A percentile compares a stretch with the other conserved stretches of the same genome.
These are phyloP conservation scores for Champsocephalus gunnari DNA, from an alignment of 2,797 vertebrate species.

Conservation along the genomic window DNA sequence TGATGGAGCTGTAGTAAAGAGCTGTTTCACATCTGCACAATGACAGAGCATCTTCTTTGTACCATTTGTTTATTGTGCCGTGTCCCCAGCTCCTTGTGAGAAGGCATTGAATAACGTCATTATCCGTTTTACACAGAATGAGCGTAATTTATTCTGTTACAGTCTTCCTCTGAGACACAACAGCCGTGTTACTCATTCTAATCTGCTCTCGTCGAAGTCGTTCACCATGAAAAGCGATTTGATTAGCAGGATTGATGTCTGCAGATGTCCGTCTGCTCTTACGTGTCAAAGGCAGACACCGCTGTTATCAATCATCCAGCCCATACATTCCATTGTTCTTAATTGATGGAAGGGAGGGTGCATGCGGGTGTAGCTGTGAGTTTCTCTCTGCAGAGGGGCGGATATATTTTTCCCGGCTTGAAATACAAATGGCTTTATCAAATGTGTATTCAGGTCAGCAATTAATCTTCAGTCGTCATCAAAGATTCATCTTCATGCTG, in stretches of 20 bases:
- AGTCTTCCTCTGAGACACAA: conserved; percentile 11
- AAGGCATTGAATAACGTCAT: conserved; percentile 44
- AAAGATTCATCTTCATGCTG: background rate
- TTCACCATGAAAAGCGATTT: conserved; percentile 27
- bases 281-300: conserved; percentile 6
- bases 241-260: conserved; percentile 24
- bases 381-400: background rate
- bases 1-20: background rate
- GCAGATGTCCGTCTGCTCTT: background rate
- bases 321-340: conserved; percentile 4
- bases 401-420: no score
- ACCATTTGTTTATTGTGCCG: conserved; percentile 23
- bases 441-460: background rate
- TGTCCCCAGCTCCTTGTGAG: conserved; percentile 12
- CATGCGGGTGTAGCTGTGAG: background rate
- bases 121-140: conserved; percentile 13
- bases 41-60: background rate
- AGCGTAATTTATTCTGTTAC: conserved; percentile 15
- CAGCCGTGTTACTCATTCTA: conserved; percentile 11
- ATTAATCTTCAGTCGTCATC: background rate
- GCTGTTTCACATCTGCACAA: conserved; percentile 9
- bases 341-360: conserved; percentile 5
- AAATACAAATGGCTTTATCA: no score
- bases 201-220: conserved; percentile 1
- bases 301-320: conserved; percentile 13